A percentile compares a stretch with the other conserved stretches of the same genome.
phyloP scores from a whole-genome alignment of 2,888 invertebrate genomes.

The Hipparchia sbordonii region DNA sequence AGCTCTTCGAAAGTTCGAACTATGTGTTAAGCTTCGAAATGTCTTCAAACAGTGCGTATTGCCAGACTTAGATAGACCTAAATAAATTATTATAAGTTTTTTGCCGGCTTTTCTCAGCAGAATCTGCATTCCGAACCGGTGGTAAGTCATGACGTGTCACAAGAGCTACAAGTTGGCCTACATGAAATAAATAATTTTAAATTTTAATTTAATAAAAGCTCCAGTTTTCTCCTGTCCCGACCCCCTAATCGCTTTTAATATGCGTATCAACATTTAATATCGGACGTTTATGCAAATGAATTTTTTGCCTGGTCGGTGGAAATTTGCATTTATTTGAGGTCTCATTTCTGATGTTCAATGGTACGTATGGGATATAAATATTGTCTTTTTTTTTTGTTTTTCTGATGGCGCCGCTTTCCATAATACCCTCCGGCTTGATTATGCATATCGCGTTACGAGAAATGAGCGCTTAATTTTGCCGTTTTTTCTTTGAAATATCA shows the following conservation, averaged over 20 bases:
- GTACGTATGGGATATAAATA: conserved; percentile 71
- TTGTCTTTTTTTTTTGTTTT: conserved; percentile 60
- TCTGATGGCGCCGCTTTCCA: conserved; percentile 56
- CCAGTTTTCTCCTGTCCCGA: neutral
- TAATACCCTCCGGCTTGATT: conserved; percentile 55
- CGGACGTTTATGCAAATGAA: conserved; percentile 64
- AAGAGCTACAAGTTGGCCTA: too few relatives aligned
- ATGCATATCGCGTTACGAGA: conserved; percentile 55
- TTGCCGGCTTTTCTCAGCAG: too few relatives aligned
- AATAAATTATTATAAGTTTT: too few relatives aligned
- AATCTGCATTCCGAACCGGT: too few relatives aligned
- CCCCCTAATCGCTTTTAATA: conserved; percentile 58
- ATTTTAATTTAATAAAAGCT: neutral
- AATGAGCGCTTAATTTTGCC: conserved; percentile 47
- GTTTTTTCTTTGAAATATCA: conserved; percentile 28
- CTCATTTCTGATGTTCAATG: conserved; percentile 70
- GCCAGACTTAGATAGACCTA: too few relatives aligned
- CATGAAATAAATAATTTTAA: neutral
- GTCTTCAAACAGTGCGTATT: too few relatives aligned
- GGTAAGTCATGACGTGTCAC: too few relatives aligned
- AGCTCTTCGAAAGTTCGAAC: too few relatives aligned
- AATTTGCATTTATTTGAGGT: conserved; percentile 72
- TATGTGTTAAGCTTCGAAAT: too few relatives aligned
- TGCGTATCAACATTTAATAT: conserved; percentile 58
- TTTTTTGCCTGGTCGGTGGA: conserved; percentile 51